Conservation (phyloP, 2,888 invertebrate genomes). For the Polia nebulosa region DNA sequence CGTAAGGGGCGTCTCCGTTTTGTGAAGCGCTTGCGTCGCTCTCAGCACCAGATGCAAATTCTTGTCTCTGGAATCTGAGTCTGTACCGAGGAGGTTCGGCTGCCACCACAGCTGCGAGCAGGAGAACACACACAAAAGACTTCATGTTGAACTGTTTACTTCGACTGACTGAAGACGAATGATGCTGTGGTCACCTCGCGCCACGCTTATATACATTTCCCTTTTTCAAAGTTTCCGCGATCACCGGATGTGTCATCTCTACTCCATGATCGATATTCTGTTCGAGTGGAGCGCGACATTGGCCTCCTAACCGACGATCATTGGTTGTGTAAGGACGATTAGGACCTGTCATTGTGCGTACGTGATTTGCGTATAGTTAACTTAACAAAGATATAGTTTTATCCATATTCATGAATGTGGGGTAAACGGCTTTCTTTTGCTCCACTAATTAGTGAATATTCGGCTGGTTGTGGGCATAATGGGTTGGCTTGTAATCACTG, state of each 20-base stretch:
- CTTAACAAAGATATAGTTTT: conserved; percentile 79
- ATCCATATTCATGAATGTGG: conserved; percentile 86
- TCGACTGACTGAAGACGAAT: conserved; percentile 82
- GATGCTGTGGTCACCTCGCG: conserved; percentile 77
- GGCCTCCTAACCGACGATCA: conserved; percentile 85
- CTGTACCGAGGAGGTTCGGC: conserved; percentile 84
- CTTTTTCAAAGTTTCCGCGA: conserved; percentile 79
- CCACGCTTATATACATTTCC: conserved; percentile 81
- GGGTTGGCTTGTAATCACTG: conserved; percentile 61
- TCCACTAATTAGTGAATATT: conserved; percentile 75
- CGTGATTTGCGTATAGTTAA: conserved; percentile 81
- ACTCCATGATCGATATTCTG: conserved; percentile 85
- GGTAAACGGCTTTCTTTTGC: conserved; percentile 73
- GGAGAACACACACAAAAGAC: conserved; percentile 77
- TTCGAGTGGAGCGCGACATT: conserved; percentile 84
- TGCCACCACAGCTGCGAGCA: conserved; percentile 78
- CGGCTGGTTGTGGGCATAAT: conserved; percentile 67
- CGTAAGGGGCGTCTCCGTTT: conserved; percentile 79
- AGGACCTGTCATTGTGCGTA: conserved; percentile 86
- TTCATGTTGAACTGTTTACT: conserved; percentile 79
- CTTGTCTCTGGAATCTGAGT: conserved; percentile 79
- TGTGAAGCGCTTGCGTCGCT: conserved; percentile 67
- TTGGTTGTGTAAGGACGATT: conserved; percentile 87
- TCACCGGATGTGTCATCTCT: conserved; percentile 84
- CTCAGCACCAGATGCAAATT: conserved; percentile 69